Percentiles rank a stretch among this genome's conserved stretches.
Evolutionary conservation across 2,888 invertebrate species (phyloP).

Genomic region (Oegoconia quadripuncta): DNA sequence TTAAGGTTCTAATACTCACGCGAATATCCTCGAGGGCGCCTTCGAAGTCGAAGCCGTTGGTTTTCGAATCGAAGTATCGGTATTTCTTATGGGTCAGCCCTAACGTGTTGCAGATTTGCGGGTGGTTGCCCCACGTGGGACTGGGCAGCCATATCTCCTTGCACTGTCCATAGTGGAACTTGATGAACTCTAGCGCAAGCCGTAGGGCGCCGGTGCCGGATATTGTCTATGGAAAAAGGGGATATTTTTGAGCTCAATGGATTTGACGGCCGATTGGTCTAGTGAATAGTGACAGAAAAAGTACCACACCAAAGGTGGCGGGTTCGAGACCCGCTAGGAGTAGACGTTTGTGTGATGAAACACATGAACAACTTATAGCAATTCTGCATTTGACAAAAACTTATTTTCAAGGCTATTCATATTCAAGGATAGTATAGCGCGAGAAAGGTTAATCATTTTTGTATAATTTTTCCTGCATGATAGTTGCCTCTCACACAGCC

Average conservation of each 20-base stretch:
- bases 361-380: no score
- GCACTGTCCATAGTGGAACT: slow-evolving; percentile 86
- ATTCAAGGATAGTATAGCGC: no score
- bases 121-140: slow-evolving; percentile 99
- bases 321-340: no score
- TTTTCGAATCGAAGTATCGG: slow-evolving; percentile 95
- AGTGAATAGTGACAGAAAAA: no score
- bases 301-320: no score
- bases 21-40: slow-evolving; percentile 93
- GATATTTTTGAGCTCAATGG: not conserved
- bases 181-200: slow-evolving; percentile 93
- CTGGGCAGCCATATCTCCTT: slow-evolving; percentile 93
- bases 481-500: no score
- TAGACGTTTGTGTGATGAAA: no score
- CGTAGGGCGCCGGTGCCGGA: slow-evolving; percentile 99
- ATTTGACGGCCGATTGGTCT: not conserved
- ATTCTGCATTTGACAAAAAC: no score
- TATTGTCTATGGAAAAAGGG: slow-evolving; percentile 82
- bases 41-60: slow-evolving; percentile 94
- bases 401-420: no score
- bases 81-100: slow-evolving; percentile 93
- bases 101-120: slow-evolving; percentile 94
- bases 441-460: no score
- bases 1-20: no score
- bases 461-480: no score